These are phyloP conservation scores for Amazona vittata DNA, from an alignment of 2,113 vertebrate species.

Conservation along the genomic window DNA sequence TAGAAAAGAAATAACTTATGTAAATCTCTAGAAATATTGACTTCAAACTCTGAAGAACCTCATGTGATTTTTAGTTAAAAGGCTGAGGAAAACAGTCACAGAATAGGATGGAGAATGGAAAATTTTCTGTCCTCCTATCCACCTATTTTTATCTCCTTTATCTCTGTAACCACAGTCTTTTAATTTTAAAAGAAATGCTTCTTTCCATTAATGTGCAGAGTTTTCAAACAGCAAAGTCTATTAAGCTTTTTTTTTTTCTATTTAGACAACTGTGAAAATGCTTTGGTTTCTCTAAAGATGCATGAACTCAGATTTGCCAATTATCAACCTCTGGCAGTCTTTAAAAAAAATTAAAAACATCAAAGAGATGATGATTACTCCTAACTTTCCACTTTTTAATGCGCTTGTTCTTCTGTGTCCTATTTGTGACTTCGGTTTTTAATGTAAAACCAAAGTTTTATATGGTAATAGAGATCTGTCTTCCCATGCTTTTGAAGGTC, in stretches of 20 bases:
- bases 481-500: neutral
- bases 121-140: neutral
- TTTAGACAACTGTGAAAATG: neutral
- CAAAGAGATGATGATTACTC: neutral
- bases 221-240: neutral
- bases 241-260: neutral
- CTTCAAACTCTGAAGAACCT: neutral
- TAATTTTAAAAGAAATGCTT: neutral
- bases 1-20: neutral
- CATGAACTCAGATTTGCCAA: neutral
- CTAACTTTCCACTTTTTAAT: neutral
- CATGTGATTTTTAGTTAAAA: neutral
- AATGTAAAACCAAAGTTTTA: neutral
- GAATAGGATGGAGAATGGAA: neutral
- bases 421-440: neutral
- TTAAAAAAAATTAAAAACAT: neutral
- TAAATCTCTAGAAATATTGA: neutral
- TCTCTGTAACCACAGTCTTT: neutral
- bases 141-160: neutral
- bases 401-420: neutral
- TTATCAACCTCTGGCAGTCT: neutral
- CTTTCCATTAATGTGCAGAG: neutral
- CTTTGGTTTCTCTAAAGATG: neutral
- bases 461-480: neutral
- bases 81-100: neutral